A percentile compares a stretch with the other conserved stretches of the same genome.
Conservation (phyloP, 2,797 vertebrate species). For the Knipowitschia caucasica region DNA sequence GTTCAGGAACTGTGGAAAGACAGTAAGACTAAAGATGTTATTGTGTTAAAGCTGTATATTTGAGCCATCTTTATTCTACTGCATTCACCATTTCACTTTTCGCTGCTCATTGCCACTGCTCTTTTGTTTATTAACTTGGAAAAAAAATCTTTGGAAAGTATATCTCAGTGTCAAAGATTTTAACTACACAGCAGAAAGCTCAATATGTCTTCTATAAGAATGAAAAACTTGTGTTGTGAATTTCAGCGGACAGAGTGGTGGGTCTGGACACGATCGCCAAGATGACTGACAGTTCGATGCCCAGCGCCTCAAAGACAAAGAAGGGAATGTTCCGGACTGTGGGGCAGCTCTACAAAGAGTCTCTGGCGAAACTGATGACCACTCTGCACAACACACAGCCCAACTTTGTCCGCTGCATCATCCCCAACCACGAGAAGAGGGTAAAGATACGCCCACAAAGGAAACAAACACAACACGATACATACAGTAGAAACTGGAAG, state of each 20-base stretch:
- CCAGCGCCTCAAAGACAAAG: constrained; percentile 91
- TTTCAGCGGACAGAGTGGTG: constrained; percentile 90
- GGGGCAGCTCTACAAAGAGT: constrained; percentile 97
- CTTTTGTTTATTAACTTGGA: too few species aligned
- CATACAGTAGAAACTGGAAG: too few species aligned
- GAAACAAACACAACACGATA: background rate
- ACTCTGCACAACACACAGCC: constrained; percentile 94
- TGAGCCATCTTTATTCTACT: too few species aligned
- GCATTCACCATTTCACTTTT: too few species aligned
- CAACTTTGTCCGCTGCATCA: constrained; percentile 97
- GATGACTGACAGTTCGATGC: constrained; percentile 90
- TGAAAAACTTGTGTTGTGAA: constrained; percentile 3
- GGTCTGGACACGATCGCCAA: constrained; percentile 95
- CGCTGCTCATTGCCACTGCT: too few species aligned
- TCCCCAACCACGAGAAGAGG: constrained; percentile 96
- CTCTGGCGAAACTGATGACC: constrained; percentile 94
- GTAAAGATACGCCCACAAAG: constrained; percentile 72
- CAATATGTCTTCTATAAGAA: too few species aligned
- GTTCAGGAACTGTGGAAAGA: constrained; percentile 97
- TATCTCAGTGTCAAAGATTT: too few species aligned
- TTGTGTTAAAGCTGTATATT: background rate
- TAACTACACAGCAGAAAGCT: too few species aligned
- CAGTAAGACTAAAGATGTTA: constrained; percentile 81
- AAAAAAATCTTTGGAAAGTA: too few species aligned
- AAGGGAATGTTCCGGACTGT: constrained; percentile 99